A percentile compares a stretch with the other conserved stretches of the same genome.
These are phyloP conservation scores for Drosophila carrolli DNA, from an alignment of 1,140 invertebrate species.

Conservation along the genomic window DNA sequence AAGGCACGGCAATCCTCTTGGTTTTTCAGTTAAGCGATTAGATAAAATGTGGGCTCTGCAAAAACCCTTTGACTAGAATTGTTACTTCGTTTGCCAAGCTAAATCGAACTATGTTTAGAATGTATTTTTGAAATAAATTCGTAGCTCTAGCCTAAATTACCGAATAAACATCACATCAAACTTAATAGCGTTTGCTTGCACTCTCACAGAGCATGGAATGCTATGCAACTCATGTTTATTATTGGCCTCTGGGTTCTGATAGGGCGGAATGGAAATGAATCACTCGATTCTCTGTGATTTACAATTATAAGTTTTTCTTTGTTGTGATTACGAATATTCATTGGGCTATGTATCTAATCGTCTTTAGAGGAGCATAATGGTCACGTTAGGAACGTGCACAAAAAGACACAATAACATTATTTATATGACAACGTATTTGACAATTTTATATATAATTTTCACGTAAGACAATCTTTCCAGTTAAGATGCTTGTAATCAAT, in stretches of 20 bases:
- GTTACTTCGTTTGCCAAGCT: conserved; percentile 17
- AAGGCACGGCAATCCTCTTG: conserved; percentile 27
- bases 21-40: conserved; percentile 38
- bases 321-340: no score
- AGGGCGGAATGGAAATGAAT: conserved; percentile 27
- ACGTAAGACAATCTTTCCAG: no score
- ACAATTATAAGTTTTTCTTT: neutral
- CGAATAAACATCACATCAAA: conserved; percentile 22
- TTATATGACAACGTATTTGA: no score
- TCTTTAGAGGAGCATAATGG: neutral
- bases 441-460: no score
- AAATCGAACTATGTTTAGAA: conserved; percentile 9
- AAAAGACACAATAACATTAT: neutral
- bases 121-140: conserved; percentile 27
- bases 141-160: conserved; percentile 13
- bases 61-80: conserved; percentile 4
- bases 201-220: neutral
- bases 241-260: conserved; percentile 7
- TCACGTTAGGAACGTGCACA: conserved; percentile 7
- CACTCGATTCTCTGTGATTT: conserved; percentile 36
- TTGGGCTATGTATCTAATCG: conserved; percentile 28
- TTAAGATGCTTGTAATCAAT: no score
- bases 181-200: conserved; percentile 14
- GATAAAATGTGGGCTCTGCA: conserved; percentile 14
- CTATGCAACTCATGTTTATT: conserved; percentile 21